Percentiles rank a stretch among this genome's conserved stretches.
Conservation (phyloP, 2,113 vertebrate species). For the Xyliphius kryptos region DNA sequence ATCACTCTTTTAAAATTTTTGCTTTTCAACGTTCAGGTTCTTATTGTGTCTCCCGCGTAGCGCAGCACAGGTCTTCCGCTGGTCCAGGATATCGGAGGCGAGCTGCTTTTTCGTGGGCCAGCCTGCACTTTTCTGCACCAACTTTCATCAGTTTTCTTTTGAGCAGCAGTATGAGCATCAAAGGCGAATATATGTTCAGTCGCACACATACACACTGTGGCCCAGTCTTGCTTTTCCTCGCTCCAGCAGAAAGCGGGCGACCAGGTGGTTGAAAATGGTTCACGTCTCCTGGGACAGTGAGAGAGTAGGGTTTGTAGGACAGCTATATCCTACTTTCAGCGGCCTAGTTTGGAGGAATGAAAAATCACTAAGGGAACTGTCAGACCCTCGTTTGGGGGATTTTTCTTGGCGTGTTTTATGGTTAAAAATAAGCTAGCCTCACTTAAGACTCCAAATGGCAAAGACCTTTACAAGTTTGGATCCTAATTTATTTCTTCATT, state of each 20-base stretch:
- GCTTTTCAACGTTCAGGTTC: too few relatives aligned
- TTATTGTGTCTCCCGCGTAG: too few relatives aligned
- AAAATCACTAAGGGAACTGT: constrained; percentile 66
- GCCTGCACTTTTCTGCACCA: background rate
- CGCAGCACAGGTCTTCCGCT: too few relatives aligned
- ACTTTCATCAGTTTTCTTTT: background rate
- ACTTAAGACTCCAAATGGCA: constrained; percentile 34
- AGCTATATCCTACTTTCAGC: constrained; percentile 73
- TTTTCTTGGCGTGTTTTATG: constrained; percentile 32
- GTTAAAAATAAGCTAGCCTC: constrained; percentile 53
- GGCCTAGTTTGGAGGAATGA: constrained; percentile 68
- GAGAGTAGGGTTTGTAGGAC: constrained; percentile 66
- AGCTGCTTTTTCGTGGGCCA: too few relatives aligned
- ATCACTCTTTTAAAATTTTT: too few relatives aligned
- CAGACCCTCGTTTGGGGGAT: constrained; percentile 42
- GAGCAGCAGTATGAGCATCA: constrained; percentile 12
- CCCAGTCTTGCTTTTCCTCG: constrained; percentile 8
- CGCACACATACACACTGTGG: too few relatives aligned
- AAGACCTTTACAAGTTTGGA: constrained; percentile 36
- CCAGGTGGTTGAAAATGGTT: constrained; percentile 71
- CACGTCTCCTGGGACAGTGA: constrained; percentile 59
- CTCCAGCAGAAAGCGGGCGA: constrained; percentile 36
- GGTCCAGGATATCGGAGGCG: too few relatives aligned
- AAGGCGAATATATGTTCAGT: background rate
- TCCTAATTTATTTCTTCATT: constrained; percentile 25